Conservation (phyloP, 1,140 invertebrate species). For the Dendrolimus punctatus region DNA sequence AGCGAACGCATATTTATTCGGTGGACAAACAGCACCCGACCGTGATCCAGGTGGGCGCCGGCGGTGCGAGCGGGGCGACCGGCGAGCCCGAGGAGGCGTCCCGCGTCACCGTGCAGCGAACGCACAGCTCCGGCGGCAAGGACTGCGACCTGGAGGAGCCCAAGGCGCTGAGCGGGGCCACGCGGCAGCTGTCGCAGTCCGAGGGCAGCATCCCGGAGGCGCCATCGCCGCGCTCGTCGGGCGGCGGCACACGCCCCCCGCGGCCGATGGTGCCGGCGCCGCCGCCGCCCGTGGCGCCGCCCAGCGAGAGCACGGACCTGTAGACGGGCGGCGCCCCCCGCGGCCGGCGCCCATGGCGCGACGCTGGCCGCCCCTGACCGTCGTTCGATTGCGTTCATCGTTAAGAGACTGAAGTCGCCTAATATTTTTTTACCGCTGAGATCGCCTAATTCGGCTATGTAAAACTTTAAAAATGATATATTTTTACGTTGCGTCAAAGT, state of each 20-base stretch:
- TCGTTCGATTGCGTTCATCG: slow-evolving; percentile 4
- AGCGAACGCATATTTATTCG: slow-evolving; percentile 78
- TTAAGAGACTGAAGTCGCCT: slow-evolving; percentile 19
- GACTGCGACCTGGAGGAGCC: slow-evolving; percentile 48
- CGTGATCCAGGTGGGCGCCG: slow-evolving; percentile 73
- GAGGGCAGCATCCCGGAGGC: slow-evolving; percentile 64
- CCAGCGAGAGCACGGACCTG: slow-evolving; percentile 54
- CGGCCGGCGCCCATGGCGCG: slow-evolving; percentile 1
- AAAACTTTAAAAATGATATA: slow-evolving; percentile 8
- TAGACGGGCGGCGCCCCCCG: slow-evolving; percentile 20
- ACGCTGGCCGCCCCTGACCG: not conserved
- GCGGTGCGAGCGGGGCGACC: slow-evolving; percentile 3
- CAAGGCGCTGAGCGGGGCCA: slow-evolving; percentile 42
- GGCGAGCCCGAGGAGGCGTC: slow-evolving; percentile 27
- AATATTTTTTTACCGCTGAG: slow-evolving; percentile 10
- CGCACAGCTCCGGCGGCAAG: slow-evolving; percentile 57
- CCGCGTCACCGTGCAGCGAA: slow-evolving; percentile 46
- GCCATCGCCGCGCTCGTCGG: slow-evolving; percentile 40
- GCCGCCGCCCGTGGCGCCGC: slow-evolving; percentile 40
- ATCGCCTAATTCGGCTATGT: slow-evolving; percentile 6
- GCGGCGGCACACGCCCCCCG: slow-evolving; percentile 25
- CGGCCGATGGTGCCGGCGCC: slow-evolving; percentile 42
- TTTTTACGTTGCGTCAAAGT: slow-evolving; percentile 20
- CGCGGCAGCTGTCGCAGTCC: slow-evolving; percentile 61
- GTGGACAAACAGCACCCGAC: slow-evolving; percentile 81